Base-by-base conservation (phyloP, 2,797 vertebrate species). In the Eulemur mongoz region DNA sequence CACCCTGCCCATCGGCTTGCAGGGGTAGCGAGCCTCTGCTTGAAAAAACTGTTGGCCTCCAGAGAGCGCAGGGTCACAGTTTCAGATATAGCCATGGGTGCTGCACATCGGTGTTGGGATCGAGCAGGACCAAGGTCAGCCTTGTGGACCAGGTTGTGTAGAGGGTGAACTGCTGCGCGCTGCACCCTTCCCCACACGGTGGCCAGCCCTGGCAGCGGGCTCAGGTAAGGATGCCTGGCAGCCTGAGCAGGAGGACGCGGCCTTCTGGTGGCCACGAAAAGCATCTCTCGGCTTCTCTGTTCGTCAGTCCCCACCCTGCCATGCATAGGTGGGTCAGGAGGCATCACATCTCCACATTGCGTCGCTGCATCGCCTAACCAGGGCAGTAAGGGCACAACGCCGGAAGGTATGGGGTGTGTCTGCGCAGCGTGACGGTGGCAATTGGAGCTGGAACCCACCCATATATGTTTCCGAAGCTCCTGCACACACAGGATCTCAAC, bases 101-200 rank as follows among this genome's bases (percentile, higher is more conserved):
- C 78, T 79, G 13, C 38, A 4, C 4, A 2, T 15, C 14, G 35
- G 7, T 40, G 9, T 10, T 20, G 6, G 15, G 45, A 38, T 73
- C 57, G 17, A 23, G 25, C 38, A 54, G 38, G 59, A 70, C 73
- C 48, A 35, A 30, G 52, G 65, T 85, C 73, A 61, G 0, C 35
- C 17, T 27, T 1, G 1, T 14, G 35, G 32, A 57, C 59, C 12
- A 2, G 32, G 30, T 12, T 2, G 32, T 1, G 3, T 54, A 48
- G 93, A 94, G 69, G 80, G 76, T 3, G 43, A 50, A n/a, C n/a
- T 9, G 9, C 32, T 20, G 4, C 23, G 1, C 7, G 17, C n/a
- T 45, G 4, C 5, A 45, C 20, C 48, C 8, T 1, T 52, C 52
- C 13, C 61, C 1, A 0, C n/a, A 23, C 0, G n/a, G 8, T 27